Base-by-base conservation (phyloP, 2,888 invertebrate genomes). In the Ceraclea dissimilis region DNA sequence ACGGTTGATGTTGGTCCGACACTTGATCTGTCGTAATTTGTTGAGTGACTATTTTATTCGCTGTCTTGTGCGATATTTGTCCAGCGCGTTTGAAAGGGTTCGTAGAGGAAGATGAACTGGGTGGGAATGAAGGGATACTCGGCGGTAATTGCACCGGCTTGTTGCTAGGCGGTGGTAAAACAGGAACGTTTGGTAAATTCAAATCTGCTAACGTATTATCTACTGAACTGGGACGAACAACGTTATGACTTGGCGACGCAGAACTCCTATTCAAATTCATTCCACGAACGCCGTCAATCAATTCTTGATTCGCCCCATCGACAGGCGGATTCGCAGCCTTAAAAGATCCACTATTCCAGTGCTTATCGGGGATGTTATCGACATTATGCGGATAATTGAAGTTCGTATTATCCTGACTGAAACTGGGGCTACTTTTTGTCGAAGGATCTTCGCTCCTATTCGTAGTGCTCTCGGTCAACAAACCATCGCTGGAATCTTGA, bases 401-500 rank as follows among this genome's bases (percentile, higher is more conserved):
- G 63, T 69, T 74, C 62, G 67, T 70, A 59, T 70, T 70, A 52
- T 77, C 77, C 21, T 64, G 61, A 58, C 70, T 70, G 21, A 72
- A 67, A 1, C 73, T 73, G 13, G 77, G 76, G 64, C 76, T 76
- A 60, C 72, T 71, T 63, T 76, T 76, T 61, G 80, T 72, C 2
- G 82, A 82, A 59, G 79, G 77, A 66, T 79, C 78, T 63, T 79
- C 79, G 71, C 81, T 81, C 66, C 75, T 70, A 62, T 80, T 80
- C 47, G 81, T 81, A 48, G 81, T 81, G 54, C 80, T 80, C 65
- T 82, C 82, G 10, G 82, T 81, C 39, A 79, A 71, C 19, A 79
- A 72, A 31, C 82, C 80, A 64, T 83, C 83, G 60, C 82, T 83
- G 2, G 83, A 83, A 64, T 83, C 83, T 66, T 83, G 81, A 10